Base-by-base conservation (phyloP, 2,797 vertebrate species). In the Menidia menidia region DNA sequence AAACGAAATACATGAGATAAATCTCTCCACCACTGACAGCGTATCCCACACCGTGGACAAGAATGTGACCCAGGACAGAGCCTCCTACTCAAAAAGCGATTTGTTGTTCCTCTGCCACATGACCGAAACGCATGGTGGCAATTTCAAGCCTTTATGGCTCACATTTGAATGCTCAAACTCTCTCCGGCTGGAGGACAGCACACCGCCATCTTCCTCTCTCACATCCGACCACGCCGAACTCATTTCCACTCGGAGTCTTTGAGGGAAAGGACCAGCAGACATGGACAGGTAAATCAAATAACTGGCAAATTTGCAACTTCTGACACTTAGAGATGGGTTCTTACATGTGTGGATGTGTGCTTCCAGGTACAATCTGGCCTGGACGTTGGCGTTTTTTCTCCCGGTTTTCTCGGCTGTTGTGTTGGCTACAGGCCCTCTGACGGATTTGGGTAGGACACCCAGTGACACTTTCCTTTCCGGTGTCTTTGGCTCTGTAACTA, bases 221-320 rank as follows among this genome's bases (percentile, higher is more conserved):
- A 47, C 44, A 52, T 68, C 67, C 50, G 9, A 30, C 30, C n/a
- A n/a, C 60, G 48, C 13, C 42, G 44, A 56, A 63, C 52, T 43
- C 15, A 33, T 64, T 70, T 55, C 39, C 42, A 32, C 54, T 47
- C 43, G 45, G 64, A 60, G 60, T 75, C 57, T 73, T 75, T 16
- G 3, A 18, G 45, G 33, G 30, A 77, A 63, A 67, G 60, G 64
- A 73, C 57, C 56, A 71, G 77, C 73, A 80, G 79, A 85, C 31
- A 93, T 92, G 93, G 77, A 83, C 19, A 83, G 91, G 92, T 94
- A 88, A 73, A 30, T 61, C 39, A 1, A 51, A 18, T 31, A n/a
- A 31, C 25, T 56, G 1, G 6, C 8, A 14, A 7, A 43, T 58
- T 12, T 16, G n/a, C 31, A 9, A 39, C 4, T 3, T 44, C 30